These are phyloP conservation scores for Pandemis heparana DNA, from an alignment of 2,888 invertebrate species.

Conservation along the genomic window DNA sequence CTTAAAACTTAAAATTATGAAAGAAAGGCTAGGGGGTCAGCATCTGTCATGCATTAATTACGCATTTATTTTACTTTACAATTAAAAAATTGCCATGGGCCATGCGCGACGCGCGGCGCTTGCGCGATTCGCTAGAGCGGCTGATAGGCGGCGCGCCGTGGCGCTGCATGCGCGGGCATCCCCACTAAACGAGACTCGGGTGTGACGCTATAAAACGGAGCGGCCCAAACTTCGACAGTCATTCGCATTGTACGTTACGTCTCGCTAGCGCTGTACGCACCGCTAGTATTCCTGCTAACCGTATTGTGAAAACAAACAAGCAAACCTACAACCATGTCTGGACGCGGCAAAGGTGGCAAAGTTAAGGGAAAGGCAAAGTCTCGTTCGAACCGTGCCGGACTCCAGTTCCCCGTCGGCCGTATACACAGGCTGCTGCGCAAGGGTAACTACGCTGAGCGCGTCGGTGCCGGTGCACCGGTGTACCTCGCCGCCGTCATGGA, in stretches of 20 bases:
- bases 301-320: neutral
- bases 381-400: conserved; percentile 84
- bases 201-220: neutral
- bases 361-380: conserved; percentile 82
- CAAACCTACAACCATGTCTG: neutral
- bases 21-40: too few relatives aligned
- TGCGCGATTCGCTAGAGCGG: neutral
- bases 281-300: neutral
- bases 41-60: too few relatives aligned
- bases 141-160: neutral
- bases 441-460: conserved; percentile 87
- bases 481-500: conserved; percentile 86
- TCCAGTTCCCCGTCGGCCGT: conserved; percentile 86
- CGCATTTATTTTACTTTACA: too few relatives aligned
- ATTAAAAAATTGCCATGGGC: too few relatives aligned
- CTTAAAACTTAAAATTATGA: too few relatives aligned
- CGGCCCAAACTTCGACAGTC: neutral
- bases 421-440: conserved; percentile 85
- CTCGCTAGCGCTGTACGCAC: neutral
- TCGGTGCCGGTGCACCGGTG: conserved; percentile 81
- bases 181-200: neutral
- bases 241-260: neutral
- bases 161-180: neutral
- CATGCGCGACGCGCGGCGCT: neutral
- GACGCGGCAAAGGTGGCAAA: conserved; percentile 89